These are phyloP conservation scores for Indicator maculatus DNA, from an alignment of 2,113 vertebrate genomes.

Conservation along the genomic window DNA sequence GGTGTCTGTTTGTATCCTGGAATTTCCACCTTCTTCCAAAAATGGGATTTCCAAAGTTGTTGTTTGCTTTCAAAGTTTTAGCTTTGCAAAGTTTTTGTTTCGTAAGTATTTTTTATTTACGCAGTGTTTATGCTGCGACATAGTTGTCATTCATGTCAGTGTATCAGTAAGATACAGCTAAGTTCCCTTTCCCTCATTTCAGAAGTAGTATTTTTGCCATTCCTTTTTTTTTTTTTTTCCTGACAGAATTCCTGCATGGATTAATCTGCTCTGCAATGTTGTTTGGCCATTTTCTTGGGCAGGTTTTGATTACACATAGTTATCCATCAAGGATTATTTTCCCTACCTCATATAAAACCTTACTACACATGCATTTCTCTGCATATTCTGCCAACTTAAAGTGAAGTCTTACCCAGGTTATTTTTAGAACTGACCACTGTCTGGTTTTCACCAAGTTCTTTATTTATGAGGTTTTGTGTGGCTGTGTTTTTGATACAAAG, in stretches of 20 bases:
- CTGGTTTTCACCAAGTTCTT: not conserved
- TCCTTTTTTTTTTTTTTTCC: not conserved
- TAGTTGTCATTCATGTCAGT: not conserved
- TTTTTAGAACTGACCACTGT: constrained; percentile 56
- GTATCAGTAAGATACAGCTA: not conserved
- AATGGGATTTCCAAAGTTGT: not conserved
- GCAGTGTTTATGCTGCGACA: not conserved
- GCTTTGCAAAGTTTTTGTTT: not conserved
- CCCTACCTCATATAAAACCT: not conserved
- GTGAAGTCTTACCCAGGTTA: not conserved
- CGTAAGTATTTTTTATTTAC: not conserved
- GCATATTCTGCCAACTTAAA: not conserved
- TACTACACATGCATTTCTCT: not conserved
- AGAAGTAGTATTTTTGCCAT: not conserved
- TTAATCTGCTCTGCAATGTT: not conserved
- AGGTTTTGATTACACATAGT: not conserved
- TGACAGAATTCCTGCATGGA: not conserved
- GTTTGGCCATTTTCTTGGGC: not conserved
- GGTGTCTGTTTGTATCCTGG: not conserved
- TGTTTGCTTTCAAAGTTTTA: not conserved
- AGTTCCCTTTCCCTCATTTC: not conserved
- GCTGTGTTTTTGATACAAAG: not conserved
- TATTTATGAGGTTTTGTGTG: constrained; percentile 30
- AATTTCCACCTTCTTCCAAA: not conserved
- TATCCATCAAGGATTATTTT: not conserved